Conservation (phyloP, 2,888 invertebrate genomes). For the Coleophora flavipennella region DNA sequence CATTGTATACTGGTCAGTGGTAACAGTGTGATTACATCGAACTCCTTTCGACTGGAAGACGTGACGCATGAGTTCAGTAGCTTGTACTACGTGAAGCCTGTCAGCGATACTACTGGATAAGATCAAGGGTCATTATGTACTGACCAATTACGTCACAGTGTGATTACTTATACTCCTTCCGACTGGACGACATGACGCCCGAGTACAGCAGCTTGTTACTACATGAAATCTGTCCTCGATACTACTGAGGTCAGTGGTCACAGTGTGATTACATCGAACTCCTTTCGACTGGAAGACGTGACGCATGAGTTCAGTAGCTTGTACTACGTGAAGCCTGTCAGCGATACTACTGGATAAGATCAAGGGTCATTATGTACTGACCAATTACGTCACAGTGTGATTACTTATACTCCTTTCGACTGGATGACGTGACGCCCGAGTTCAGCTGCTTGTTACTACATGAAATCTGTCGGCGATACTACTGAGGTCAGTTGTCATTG, state of each 20-base stretch:
- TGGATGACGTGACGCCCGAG: conserved; percentile 68
- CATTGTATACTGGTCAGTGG: too few species aligned
- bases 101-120: conserved; percentile 70
- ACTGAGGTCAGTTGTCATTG: conserved; percentile 79
- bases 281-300: conserved; percentile 62
- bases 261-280: too few species aligned
- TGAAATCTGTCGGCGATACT: conserved; percentile 82
- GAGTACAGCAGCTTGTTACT: conserved; percentile 79
- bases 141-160: too few species aligned
- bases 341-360: conserved; percentile 80
- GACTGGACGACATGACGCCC: conserved; percentile 66
- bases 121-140: conserved; percentile 7
- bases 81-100: conserved; percentile 82
- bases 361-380: too few species aligned
- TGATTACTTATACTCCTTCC: conserved; percentile 46
- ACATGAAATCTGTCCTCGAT: conserved; percentile 83
- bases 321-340: conserved; percentile 83
- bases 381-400: too few species aligned
- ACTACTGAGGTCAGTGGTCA: conserved; percentile 71
- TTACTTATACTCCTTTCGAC: too few species aligned
- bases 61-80: conserved; percentile 76
- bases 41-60: conserved; percentile 49
- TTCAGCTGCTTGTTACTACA: conserved; percentile 81
- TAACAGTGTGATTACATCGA: too few species aligned
- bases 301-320: conserved; percentile 77